Evolutionary conservation across 2,113 vertebrate genomes (phyloP).

Genomic region (Vimba vimba): DNA sequence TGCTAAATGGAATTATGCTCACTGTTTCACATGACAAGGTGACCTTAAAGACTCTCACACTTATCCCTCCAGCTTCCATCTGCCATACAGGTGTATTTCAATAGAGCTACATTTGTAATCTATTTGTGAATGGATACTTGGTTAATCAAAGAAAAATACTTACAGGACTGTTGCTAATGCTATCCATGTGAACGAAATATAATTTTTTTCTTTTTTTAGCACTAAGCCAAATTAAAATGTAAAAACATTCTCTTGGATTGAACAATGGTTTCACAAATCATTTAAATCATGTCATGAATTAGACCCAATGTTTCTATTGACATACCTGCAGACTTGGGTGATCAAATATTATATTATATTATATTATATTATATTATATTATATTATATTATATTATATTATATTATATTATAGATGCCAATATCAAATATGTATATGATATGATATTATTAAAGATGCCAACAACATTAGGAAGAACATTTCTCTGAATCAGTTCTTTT

Average conservation of each 20-base stretch:
- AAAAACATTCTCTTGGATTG: too few species aligned
- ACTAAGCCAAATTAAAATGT: neutral
- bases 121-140: neutral
- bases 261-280: neutral
- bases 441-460: neutral
- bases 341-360: neutral
- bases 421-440: neutral
- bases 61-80: slow-evolving; percentile 22
- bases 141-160: neutral
- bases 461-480: neutral
- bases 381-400: too few species aligned
- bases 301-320: neutral
- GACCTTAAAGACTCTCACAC: slow-evolving; percentile 31
- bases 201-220: neutral
- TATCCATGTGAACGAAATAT: neutral
- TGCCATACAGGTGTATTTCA: neutral
- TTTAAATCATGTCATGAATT: neutral
- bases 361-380: neutral
- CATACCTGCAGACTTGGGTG: neutral
- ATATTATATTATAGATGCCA: neutral
- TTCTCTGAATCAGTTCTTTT: neutral
- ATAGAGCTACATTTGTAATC: neutral
- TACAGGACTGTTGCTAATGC: neutral
- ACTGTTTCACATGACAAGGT: slow-evolving; percentile 44
- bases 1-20: slow-evolving; percentile 25